phyloP scores from a whole-genome alignment of 2,888 invertebrate genomes.

The Harpalus rufipes region DNA sequence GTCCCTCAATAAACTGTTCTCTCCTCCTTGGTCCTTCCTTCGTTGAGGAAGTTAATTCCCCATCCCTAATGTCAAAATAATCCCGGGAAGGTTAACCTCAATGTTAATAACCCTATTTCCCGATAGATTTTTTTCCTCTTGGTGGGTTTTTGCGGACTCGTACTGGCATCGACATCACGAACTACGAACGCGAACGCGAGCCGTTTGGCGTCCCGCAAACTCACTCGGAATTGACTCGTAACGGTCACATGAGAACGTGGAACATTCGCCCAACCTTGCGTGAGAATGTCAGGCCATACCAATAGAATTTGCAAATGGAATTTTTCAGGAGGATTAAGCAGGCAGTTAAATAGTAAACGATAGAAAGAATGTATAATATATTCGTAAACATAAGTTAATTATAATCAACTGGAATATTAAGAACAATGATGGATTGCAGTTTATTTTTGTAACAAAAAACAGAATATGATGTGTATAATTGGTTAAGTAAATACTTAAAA shows the following conservation, averaged over 20 bases:
- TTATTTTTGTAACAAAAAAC: no score
- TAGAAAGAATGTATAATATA: background rate
- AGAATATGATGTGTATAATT: no score
- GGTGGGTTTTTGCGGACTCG: constrained; percentile 20
- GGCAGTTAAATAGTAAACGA: background rate
- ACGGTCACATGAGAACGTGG: constrained; percentile 70
- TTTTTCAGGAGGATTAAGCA: background rate
- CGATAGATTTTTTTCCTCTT: constrained; percentile 24
- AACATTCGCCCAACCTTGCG: constrained; percentile 13
- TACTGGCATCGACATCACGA: constrained; percentile 70
- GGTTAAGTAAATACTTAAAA: no score
- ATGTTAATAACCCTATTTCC: constrained; percentile 41
- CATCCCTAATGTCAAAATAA: constrained; percentile 33
- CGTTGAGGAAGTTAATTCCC: constrained; percentile 6
- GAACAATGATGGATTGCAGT: no score
- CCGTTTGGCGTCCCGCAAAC: constrained; percentile 72
- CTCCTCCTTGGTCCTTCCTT: background rate
- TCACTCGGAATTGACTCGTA: constrained; percentile 74
- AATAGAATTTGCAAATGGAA: constrained; percentile 2
- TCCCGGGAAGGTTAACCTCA: background rate
- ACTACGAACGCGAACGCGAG: constrained; percentile 71
- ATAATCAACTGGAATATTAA: no score
- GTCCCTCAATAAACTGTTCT: background rate
- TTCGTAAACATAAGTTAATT: no score
- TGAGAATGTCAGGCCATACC: background rate